Base-by-base conservation (phyloP, 2,797 vertebrate species). In the Okamejei kenojei region DNA sequence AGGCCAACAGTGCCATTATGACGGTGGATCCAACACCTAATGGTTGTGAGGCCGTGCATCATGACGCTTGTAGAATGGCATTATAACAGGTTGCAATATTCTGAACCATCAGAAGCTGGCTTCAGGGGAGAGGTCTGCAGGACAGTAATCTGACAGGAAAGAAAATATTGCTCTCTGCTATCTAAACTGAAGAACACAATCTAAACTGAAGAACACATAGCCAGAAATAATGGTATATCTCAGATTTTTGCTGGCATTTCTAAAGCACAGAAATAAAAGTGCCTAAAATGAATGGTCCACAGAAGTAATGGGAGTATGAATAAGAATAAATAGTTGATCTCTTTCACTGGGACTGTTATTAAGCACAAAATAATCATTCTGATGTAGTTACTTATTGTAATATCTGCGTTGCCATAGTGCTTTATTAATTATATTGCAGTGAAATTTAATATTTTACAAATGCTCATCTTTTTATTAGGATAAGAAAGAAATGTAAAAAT, bases 401-500 rank as follows among this genome's bases (percentile, higher is more conserved):
- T 92, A 76, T 73, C 71, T 54, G 90, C 71, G 76, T 92, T 92
- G 90, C 90, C 90, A 74, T 98, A 99, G 98, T 99, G 98, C 98
- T 99, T 99, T 99, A 99, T 99, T 99, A 96, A 95, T 96, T 94
- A 97, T 98, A 98, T 96, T 97, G 98, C 97, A 95, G 97, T 98
- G 97, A 98, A 98, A 98, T 97, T 97, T 98, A 97, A 98, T 98
- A 98, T 98, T 98, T 98, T 99, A 99, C 98, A 99, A 98, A 98
- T 98, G 97, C 97, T 98, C 96, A 98, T 96, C 96, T 96, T 95
- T 96, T 96, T 96, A 96, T 94, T 96, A 97, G 96, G 90, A 76
- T 92, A 71, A 92, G 96, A 98, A 97, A 98, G 96, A 97, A 96
- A 98, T 96, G 97, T 96, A 97, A 96, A 98, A 98, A 97, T 98